Evolutionary conservation across 2,888 invertebrate genomes (phyloP), one percentile per base, ranked within the genome.

Genomic region (Seira musarum): DNA sequence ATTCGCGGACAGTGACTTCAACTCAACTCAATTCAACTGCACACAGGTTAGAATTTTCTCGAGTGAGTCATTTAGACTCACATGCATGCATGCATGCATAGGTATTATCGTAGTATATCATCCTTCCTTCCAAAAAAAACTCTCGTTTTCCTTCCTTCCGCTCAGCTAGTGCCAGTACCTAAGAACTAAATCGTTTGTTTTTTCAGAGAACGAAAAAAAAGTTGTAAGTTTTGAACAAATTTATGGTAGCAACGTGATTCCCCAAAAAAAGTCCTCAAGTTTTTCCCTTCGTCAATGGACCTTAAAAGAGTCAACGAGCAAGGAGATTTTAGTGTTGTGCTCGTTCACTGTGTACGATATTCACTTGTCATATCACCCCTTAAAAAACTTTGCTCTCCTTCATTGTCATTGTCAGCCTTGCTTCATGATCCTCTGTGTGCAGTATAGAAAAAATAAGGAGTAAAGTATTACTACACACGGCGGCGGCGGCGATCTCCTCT

Each of bases 161-260:
- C 2, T 64, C 22, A n/a, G n/a, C n/a, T n/a, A n/a, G n/a, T n/a
- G n/a, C n/a, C n/a, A n/a, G n/a, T n/a, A n/a, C n/a, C n/a, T n/a
- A n/a, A n/a, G n/a, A 40, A 40, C 40, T 30, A 30, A 10, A 30
- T 35, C 13, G 19, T 5, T 65, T 15, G 24, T 25, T 65, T 30
- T 66, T n/a, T 21, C 19, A 66, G 25, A 25, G 19, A 53, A 49
- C 13, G 46, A 13, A 65, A 25, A 65, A 73, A 73, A 71, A 60
- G 35, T 61, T 72, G 24, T 57, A 65, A 66, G 66, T 53, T 46
- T 64, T 72, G 64, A 67, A 69, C 75, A 76, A 76, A 76, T 76
- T 76, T 76, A 76, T 76, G 75, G 75, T 63, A 76, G 60, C 63
- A 76, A 76, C 75, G 75, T 76, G 75, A 76, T 76, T 76, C 75